Percentiles rank a stretch among this genome's conserved stretches.
Evolutionary conservation across 2,888 invertebrate genomes (phyloP).

Genomic region (Drosophila paranaensis): DNA sequence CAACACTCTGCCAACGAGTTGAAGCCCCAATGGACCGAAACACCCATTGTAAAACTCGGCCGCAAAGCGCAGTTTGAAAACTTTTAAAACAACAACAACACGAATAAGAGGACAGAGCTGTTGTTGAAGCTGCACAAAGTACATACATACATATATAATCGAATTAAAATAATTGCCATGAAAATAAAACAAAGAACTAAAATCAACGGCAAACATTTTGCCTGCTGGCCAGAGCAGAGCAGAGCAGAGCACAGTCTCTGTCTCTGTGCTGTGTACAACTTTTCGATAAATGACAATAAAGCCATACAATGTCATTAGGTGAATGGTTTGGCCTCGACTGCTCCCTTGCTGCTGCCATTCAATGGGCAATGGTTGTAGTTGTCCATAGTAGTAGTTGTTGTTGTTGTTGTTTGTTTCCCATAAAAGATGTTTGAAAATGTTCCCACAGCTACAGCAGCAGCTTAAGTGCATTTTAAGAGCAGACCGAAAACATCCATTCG

Average conservation of each 20-base stretch:
- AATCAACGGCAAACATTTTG: constrained; percentile 63
- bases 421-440: constrained; percentile 58
- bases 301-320: constrained; percentile 77
- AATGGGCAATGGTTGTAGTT: not conserved
- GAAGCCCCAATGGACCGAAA: constrained; percentile 5
- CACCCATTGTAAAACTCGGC: constrained; percentile 20
- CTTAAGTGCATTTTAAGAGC: constrained; percentile 67
- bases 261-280: constrained; percentile 47
- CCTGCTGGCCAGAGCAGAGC: constrained; percentile 32
- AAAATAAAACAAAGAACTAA: constrained; percentile 47
- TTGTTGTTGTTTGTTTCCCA: constrained; percentile 38
- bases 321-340: constrained; percentile 59
- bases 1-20: not conserved
- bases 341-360: constrained; percentile 23
- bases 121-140: constrained; percentile 23
- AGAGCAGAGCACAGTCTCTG: constrained; percentile 22
- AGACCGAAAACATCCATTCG: constrained; percentile 34
- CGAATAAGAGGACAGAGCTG: constrained; percentile 12
- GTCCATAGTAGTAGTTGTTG: not conserved
- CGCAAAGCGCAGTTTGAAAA: constrained; percentile 46
- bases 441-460: constrained; percentile 17
- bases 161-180: constrained; percentile 72
- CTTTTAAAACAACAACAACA: constrained; percentile 38
- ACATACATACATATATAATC: constrained; percentile 57
- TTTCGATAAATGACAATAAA: constrained; percentile 80